Base-by-base conservation (phyloP, 2,888 invertebrate species). In the Drosophila greeni region DNA sequence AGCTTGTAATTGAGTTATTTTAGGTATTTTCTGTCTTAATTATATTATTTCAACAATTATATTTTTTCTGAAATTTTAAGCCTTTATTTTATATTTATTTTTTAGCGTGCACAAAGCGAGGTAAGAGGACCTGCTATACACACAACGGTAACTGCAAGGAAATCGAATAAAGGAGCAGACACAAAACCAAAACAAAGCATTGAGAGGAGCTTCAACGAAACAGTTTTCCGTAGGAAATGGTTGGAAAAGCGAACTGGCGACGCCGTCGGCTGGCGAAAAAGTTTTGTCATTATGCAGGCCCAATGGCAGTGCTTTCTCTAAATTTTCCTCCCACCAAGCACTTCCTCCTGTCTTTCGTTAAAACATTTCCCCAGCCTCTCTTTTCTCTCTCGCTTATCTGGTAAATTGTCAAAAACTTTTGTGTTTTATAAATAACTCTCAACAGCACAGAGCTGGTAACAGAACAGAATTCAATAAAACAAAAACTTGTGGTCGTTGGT, bases 391-490 rank as follows among this genome's bases (percentile, higher is more conserved):
- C 29, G 31, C 39, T 59, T 53, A 53, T 42, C 61, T 54, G 24
- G 18, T 64, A 52, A 53, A 60, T 55, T 73, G 66, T 73, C 64
- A 65, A 66, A 56, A 57, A 65, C 23, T 42, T 40, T 33, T 49
- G 37, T 31, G 20, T 45, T 34, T 37, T 55, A 37, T 18, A 56
- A 56, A 56, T 59, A 59, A 37, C 56, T 59, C 29, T 9, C 57
- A 29, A 54, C 52, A 68, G 68, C 61, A 54, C 58, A 71, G 16
- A 45, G 45, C 45, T 47, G 45, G 18, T 23, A 48, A 57, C 52
- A 26, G 29, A 48, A 57, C 52, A 26, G 55, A 75, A 73, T 76
- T 76, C 61, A 72, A 78, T 78, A 52, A 73, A 69, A 39, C 54
- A 57, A 67, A 75, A 67, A 52, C 70, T 47, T 45, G 14, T 29